Evolutionary conservation across 1,140 invertebrate species (phyloP).

Genomic region (Apis dorsata): DNA sequence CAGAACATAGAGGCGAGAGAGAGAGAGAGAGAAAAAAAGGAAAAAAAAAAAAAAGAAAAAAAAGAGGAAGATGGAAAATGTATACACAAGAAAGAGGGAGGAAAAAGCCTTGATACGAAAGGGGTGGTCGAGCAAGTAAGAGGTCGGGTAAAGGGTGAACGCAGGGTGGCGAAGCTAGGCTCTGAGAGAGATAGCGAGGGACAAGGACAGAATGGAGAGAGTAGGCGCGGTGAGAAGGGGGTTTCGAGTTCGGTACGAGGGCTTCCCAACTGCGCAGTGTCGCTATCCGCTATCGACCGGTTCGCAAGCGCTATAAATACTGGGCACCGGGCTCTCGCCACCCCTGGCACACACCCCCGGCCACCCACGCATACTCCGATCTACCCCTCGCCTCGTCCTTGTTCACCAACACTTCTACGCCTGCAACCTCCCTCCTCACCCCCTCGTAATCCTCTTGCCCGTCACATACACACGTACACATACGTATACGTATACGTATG

Average conservation of each 20-base stretch:
- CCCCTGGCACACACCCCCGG: conserved; percentile 54
- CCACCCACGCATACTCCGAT: conserved; percentile 43
- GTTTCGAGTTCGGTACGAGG: conserved; percentile 54
- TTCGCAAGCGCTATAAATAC: conserved; percentile 77
- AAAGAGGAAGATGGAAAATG: background rate
- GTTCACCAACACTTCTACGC: conserved; percentile 50
- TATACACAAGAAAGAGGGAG: background rate
- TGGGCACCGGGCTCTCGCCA: conserved; percentile 74
- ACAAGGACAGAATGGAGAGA: conserved; percentile 23
- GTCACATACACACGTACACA: background rate
- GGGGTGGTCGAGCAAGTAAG: conserved; percentile 29
- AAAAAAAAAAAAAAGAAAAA: background rate
- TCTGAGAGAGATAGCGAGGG: conserved; percentile 2
- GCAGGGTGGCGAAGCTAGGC: conserved; percentile 31
- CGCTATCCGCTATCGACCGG: conserved; percentile 76
- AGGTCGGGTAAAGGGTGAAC: conserved; percentile 35
- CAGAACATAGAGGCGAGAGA: conserved; percentile 36
- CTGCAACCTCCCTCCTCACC: conserved; percentile 26
- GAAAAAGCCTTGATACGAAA: conserved; percentile 34
- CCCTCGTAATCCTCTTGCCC: conserved; percentile 35
- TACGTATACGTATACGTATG: background rate
- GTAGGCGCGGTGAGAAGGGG: background rate
- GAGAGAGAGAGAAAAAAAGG: background rate
- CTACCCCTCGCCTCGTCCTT: conserved; percentile 9
- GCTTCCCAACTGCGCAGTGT: conserved; percentile 75